These are phyloP conservation scores for Megaceryle maxima DNA, from an alignment of 2,113 vertebrate genomes.

Conservation along the genomic window DNA sequence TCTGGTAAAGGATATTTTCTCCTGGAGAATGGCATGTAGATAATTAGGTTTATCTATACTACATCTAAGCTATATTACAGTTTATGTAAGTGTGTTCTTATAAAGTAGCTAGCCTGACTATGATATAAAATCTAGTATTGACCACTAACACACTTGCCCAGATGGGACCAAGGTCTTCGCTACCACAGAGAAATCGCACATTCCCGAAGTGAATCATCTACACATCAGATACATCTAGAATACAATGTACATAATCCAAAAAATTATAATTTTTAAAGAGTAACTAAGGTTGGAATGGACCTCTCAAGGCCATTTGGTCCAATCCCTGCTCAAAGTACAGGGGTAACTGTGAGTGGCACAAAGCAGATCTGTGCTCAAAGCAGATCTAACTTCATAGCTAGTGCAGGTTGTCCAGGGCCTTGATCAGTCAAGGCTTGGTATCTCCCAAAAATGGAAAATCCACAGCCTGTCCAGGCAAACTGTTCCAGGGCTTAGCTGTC, in stretches of 20 bases:
- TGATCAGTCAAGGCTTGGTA: not conserved
- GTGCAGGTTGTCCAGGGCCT: not conserved
- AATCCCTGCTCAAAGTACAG: not conserved
- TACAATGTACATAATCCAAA: not conserved
- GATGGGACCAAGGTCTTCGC: not conserved
- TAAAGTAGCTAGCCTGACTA: not conserved
- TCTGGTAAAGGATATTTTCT: not conserved
- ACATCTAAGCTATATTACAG: rapidly evolving
- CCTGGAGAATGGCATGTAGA: not conserved
- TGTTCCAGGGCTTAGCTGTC: not conserved
- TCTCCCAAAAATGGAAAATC: not conserved
- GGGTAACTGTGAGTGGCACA: not conserved
- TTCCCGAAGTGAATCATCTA: not conserved
- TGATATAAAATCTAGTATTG: rapidly evolving
- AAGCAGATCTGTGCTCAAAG: not conserved
- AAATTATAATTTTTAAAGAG: not conserved
- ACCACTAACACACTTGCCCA: not conserved
- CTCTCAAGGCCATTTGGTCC: not conserved
- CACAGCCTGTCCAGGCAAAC: not conserved
- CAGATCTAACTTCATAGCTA: not conserved
- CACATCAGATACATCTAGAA: not conserved
- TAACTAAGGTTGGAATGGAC: not conserved
- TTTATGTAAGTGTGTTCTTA: not conserved
- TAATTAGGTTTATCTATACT: not conserved
- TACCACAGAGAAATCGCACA: not conserved